Conservation (phyloP, 2,888 invertebrate genomes). For the Tachystola acroxantha region DNA sequence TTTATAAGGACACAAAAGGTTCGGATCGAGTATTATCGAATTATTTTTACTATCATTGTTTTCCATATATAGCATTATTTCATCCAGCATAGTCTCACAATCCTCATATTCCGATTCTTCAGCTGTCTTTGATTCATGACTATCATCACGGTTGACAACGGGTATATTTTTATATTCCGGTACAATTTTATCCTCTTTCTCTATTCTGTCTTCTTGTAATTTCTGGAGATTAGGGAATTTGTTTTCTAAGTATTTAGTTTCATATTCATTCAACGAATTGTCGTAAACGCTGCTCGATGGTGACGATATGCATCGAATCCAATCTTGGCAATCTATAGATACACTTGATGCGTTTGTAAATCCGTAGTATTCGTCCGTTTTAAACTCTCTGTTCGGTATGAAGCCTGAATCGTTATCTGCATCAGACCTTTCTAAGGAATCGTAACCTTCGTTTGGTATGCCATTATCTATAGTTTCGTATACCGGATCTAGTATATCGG, state of each 20-base stretch:
- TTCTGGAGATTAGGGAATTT: conserved; percentile 22
- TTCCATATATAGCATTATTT: conserved; percentile 60
- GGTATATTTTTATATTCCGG: conserved; percentile 2
- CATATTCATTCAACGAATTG: conserved; percentile 46
- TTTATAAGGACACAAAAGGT: conserved; percentile 49
- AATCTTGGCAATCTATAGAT: conserved; percentile 57
- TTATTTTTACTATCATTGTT: conserved; percentile 28
- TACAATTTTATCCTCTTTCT: background rate
- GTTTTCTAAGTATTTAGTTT: conserved; percentile 35
- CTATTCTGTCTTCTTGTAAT: conserved; percentile 22
- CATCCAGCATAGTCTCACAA: conserved; percentile 55
- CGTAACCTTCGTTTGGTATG: conserved; percentile 46
- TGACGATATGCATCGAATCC: conserved; percentile 51
- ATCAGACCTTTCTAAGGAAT: conserved; percentile 43
- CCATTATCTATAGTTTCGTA: conserved; percentile 61
- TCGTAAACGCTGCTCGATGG: conserved; percentile 51
- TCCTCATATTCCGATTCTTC: conserved; percentile 25
- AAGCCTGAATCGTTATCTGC: conserved; percentile 41
- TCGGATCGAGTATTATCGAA: conserved; percentile 34
- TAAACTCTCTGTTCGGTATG: conserved; percentile 34
- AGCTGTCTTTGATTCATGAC: conserved; percentile 8
- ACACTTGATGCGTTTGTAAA: conserved; percentile 57
- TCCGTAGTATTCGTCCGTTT: conserved; percentile 47
- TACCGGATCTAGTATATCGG: conserved; percentile 63
- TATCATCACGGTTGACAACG: background rate